phyloP scores from a whole-genome alignment of 2,797 vertebrate genomes.

The Neomorphus geoffroyi region DNA sequence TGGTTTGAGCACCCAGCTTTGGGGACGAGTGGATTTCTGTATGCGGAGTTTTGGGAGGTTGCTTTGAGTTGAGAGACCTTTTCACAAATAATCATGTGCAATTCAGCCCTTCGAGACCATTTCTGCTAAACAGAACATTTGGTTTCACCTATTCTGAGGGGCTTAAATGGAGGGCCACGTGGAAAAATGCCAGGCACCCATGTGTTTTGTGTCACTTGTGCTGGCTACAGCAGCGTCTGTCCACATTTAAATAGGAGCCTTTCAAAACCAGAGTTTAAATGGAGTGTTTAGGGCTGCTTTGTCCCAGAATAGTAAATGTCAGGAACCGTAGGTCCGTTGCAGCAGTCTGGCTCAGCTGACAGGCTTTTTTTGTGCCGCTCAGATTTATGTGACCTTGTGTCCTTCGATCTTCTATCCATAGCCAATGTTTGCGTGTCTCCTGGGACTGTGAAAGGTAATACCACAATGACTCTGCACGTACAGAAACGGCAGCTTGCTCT shows the following conservation, averaged over 20 bases:
- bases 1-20: rapidly evolving
- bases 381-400: conserved; percentile 2
- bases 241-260: conserved; percentile 19
- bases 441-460: not conserved
- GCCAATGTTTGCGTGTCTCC: not conserved
- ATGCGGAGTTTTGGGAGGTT: not conserved
- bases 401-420: not conserved
- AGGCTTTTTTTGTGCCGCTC: not conserved
- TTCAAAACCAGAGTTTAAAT: conserved; percentile 33
- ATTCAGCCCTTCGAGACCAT: not conserved
- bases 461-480: rapidly evolving
- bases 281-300: conserved; percentile 7
- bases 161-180: not conserved
- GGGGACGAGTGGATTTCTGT: not conserved
- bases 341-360: not conserved
- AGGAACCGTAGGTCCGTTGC: not conserved
- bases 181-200: not conserved
- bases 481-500: not conserved
- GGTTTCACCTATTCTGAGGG: not conserved
- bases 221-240: not conserved
- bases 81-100: not conserved
- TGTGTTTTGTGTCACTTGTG: conserved; percentile 1
- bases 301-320: not conserved
- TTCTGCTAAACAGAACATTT: not conserved
- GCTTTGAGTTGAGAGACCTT: not conserved